Evolutionary conservation across 2,113 vertebrate genomes (phyloP), one percentile per base, ranked within the genome.

Genomic region (Balaenoptera acutorostrata): DNA sequence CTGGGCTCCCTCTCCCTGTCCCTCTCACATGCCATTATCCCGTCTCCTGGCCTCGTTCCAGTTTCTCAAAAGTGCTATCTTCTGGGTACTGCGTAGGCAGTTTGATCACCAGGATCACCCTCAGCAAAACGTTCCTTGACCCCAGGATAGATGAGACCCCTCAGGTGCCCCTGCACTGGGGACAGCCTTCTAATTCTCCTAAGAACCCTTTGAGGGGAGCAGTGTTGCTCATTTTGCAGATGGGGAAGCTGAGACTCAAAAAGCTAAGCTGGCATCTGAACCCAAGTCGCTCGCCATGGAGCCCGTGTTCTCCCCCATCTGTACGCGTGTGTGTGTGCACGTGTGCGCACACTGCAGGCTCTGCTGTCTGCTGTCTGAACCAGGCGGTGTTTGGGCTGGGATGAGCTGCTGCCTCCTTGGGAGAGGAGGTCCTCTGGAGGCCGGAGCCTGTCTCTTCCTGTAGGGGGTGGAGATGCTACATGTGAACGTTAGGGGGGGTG

Each of bases 221-320:
- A 14, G n/a, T 68, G 71, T 8, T 71, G 49, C 78, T 97, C 87
- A 49, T 91, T 96, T 63, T 88, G 89, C 87, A 95, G 92, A 68
- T 5, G 17, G 57, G 72, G 27, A 88, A 66, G 46, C 69, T 66
- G 69, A 95, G 88, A n/a, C 75, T 71, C 29, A 13, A 61, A 11
- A 46, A 15, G 75, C 68, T 23, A 33, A 68, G 64, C 75, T 63
- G 78, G 84, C 27, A 1, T n/a, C 44, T 4, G 94, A 49, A 64
- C 85, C 41, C n/a, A 13, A 13, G 49, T 39, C 31, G 15, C 49
- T 90, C 11, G 1, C 10, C 11, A n/a, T 14, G 41, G 39, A 17
- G 71, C 49, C 63, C 4, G 74, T 29, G 77, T 46, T 39, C n/a
- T 61, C 0, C 44, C 44, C 0, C 0, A 55, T 13, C 25, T 27